Evolutionary conservation across 1,140 invertebrate genomes (phyloP).

Genomic region (Eumaeus atala): DNA sequence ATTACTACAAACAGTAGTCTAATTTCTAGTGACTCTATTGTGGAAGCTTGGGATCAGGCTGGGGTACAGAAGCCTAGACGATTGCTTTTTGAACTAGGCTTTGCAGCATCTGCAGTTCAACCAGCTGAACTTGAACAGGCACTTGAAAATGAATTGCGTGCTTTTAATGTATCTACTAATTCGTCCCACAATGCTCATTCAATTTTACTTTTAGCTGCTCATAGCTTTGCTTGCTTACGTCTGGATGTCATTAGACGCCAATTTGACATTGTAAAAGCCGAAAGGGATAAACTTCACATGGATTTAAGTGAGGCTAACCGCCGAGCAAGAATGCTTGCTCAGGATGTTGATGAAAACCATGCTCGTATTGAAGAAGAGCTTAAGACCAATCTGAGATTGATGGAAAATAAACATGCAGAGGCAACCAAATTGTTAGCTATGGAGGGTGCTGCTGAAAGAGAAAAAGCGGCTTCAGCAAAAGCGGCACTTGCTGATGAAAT

Average conservation of each 20-base stretch:
- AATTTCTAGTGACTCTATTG: slow-evolving; percentile 71
- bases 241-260: slow-evolving; percentile 32
- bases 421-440: slow-evolving; percentile 80
- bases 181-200: slow-evolving; percentile 24
- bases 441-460: slow-evolving; percentile 81
- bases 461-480: slow-evolving; percentile 76
- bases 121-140: slow-evolving; percentile 81
- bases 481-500: slow-evolving; percentile 71
- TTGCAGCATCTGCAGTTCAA: slow-evolving; percentile 78
- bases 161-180: slow-evolving; percentile 48
- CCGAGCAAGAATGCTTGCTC: slow-evolving; percentile 84
- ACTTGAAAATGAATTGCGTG: slow-evolving; percentile 83
- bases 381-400: slow-evolving; percentile 78
- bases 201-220: slow-evolving; percentile 44
- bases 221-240: slow-evolving; percentile 45
- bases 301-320: slow-evolving; percentile 88
- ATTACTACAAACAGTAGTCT: slow-evolving; percentile 27
- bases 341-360: slow-evolving; percentile 93
- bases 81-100: slow-evolving; percentile 82
- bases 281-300: slow-evolving; percentile 83
- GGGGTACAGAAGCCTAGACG: slow-evolving; percentile 78
- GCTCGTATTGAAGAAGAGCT: slow-evolving; percentile 83
- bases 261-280: slow-evolving; percentile 38
- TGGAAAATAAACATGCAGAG: slow-evolving; percentile 86
- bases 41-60: slow-evolving; percentile 83